phyloP scores from a whole-genome alignment of 1,140 invertebrate species.

The Cherax quadricarinatus region DNA sequence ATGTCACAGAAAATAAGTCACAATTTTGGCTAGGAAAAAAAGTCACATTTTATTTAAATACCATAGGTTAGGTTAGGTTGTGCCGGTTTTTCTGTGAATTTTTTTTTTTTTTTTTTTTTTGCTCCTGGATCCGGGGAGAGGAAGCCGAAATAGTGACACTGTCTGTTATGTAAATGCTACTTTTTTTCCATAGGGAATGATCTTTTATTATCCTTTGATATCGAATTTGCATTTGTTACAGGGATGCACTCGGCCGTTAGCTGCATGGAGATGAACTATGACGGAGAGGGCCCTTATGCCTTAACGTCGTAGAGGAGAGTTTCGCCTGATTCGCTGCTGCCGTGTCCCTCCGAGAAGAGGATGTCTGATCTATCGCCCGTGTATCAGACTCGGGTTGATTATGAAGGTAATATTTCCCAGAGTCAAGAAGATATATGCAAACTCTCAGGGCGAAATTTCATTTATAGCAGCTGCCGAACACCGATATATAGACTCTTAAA shows the following conservation, averaged over 20 bases:
- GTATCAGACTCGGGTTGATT: conserved; percentile 37
- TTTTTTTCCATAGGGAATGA: not conserved
- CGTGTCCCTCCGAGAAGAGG: not conserved
- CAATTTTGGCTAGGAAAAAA: no score
- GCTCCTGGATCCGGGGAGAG: no score
- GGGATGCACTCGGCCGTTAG: not conserved
- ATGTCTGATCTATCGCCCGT: conserved; percentile 21
- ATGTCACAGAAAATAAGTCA: no score
- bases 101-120: no score
- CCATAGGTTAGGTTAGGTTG: not conserved
- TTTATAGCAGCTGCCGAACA: not conserved
- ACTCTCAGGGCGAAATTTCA: conserved; percentile 1
- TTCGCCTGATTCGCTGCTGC: not conserved
- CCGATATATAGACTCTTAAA: not conserved
- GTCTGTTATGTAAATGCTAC: not conserved
- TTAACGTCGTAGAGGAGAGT: no score
- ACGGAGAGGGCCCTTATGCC: not conserved
- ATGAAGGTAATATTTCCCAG: conserved; percentile 25
- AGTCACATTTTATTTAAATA: no score
- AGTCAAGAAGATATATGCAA: conserved; percentile 44
- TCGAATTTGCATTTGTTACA: conserved; percentile 27
- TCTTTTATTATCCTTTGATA: conserved; percentile 14
- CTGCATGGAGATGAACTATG: not conserved
- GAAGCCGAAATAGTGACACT: no score
- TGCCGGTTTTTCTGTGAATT: no score